Base-by-base conservation (phyloP, 2,113 vertebrate species). In the Australoheros scitulus region DNA sequence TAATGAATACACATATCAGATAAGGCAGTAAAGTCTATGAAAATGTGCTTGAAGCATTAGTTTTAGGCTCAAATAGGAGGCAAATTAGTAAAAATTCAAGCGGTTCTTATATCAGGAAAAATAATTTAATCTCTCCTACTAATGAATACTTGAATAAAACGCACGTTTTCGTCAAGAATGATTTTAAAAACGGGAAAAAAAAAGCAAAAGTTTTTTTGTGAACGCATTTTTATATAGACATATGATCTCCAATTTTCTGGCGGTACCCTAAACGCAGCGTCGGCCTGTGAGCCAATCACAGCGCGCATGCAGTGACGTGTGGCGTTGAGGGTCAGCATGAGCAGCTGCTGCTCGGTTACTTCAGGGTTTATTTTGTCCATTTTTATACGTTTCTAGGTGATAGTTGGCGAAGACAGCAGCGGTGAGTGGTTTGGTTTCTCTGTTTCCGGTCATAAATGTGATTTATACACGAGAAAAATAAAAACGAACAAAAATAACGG, bases 291-390 rank as follows among this genome's bases (percentile, higher is more conserved):
- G 50, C 90, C 91, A 92, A 93, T 90, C 88, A 87, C n/a, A 83
- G 13, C n/a, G 17, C 5, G 52, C 10, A 3, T 89, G 79, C 81
- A 91, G 93, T 90, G 91, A 90, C 87, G 81, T 50, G 89, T 57
- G 26, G 7, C 84, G 58, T 9, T 64, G 41, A 11, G 15, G 76
- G 84, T 70, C 41, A 29, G 26, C 41, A 52, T 72, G 72, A 50
- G 22, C 4, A 24, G 11, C 11, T 22, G 13, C 1, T 0, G 1
- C 9, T 11, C 1, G 5, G 26, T 13, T 14, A 9, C 7, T 47
- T 26, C 4, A n/a, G 8, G 41, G 14, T 11, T 1, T 11, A 14
- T 52, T 24, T 24, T 13, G 2, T 47, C 7, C 1, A 0, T 34
- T 63, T 74, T 61, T 1, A 3, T 3, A 32, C 2, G 1, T 4